Evolutionary conservation across 64 coral and sea anemone genomes (phyloP).

Genomic region (Catalaphyllia jardinei): DNA sequence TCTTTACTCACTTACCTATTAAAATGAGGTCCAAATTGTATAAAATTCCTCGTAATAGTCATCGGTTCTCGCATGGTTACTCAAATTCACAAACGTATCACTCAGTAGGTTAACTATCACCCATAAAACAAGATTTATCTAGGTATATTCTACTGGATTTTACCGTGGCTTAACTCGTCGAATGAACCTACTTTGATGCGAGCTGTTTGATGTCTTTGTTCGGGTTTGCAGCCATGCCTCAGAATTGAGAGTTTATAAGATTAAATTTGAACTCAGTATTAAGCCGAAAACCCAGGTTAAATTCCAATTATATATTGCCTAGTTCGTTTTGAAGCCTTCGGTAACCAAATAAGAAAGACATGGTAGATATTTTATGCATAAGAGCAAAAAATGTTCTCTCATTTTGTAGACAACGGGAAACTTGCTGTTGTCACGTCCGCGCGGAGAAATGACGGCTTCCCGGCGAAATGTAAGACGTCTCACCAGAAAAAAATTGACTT

Average conservation of each 20-base stretch:
- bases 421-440: slow-evolving; percentile 19
- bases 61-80: background rate
- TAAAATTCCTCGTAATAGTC: slow-evolving; percentile 23
- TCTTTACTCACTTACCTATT: slow-evolving; percentile 19
- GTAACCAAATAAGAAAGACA: slow-evolving; percentile 18
- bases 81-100: background rate
- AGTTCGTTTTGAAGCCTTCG: slow-evolving; percentile 15
- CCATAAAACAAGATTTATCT: slow-evolving; percentile 4
- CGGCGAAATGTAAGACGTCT: slow-evolving; percentile 39
- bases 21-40: slow-evolving; percentile 24
- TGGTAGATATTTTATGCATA: slow-evolving; percentile 1
- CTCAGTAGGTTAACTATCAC: slow-evolving; percentile 13
- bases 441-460: slow-evolving; percentile 22
- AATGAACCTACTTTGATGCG: slow-evolving; percentile 8
- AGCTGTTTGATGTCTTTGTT: slow-evolving; percentile 2
- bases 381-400: slow-evolving; percentile 3
- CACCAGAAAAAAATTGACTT: slow-evolving; percentile 26
- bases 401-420: slow-evolving; percentile 35
- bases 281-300: slow-evolving; percentile 15
- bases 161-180: background rate
- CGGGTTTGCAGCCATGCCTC: slow-evolving; percentile 7
- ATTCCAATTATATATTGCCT: slow-evolving; percentile 21
- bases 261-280: slow-evolving; percentile 8
- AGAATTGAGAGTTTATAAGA: background rate
- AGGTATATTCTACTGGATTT: slow-evolving; percentile 4